A percentile compares a stretch with the other conserved stretches of the same genome.
Evolutionary conservation across 2,888 invertebrate genomes (phyloP).

Genomic region (Seira musarum): DNA sequence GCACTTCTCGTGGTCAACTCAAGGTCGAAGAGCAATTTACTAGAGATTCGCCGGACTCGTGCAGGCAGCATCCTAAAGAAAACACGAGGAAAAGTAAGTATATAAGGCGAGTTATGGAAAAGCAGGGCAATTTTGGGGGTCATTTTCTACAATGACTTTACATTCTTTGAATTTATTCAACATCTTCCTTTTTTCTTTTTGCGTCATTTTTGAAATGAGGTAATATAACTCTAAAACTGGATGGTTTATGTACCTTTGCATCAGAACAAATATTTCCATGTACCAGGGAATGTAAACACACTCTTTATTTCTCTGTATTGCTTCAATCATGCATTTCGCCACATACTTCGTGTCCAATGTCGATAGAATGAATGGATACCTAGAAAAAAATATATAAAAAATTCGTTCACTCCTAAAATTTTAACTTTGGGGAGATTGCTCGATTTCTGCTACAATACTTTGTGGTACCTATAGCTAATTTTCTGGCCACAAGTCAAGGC

Average conservation of each 20-base stretch:
- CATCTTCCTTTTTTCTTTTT: no score
- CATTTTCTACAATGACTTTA: no score
- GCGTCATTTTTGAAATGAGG: no score
- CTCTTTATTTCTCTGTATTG: conserved; percentile 77
- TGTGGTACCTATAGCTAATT: conserved; percentile 41
- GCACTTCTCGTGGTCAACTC: conserved; percentile 46
- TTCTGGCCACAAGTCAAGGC: conserved; percentile 71
- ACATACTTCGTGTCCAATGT: conserved; percentile 77
- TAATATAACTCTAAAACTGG: no score
- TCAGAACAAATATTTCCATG: conserved; percentile 76
- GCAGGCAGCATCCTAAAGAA: conserved; percentile 35
- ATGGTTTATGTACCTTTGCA: conserved; percentile 73
- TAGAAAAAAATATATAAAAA: conserved; percentile 70
- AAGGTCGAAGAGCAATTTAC: conserved; percentile 51
- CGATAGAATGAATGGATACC: conserved; percentile 80
- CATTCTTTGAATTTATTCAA: no score
- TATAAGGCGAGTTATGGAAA: no score
- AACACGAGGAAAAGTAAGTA: no score
- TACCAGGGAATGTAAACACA: conserved; percentile 79
- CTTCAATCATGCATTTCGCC: conserved; percentile 77
- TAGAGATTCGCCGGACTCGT: conserved; percentile 33
- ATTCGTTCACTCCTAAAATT: neutral
- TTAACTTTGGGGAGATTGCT: no score
- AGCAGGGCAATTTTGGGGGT: no score
- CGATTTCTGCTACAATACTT: no score